Evolutionary conservation across 2,888 invertebrate genomes (phyloP).

Genomic region (Hydrotaea diabolus): DNA sequence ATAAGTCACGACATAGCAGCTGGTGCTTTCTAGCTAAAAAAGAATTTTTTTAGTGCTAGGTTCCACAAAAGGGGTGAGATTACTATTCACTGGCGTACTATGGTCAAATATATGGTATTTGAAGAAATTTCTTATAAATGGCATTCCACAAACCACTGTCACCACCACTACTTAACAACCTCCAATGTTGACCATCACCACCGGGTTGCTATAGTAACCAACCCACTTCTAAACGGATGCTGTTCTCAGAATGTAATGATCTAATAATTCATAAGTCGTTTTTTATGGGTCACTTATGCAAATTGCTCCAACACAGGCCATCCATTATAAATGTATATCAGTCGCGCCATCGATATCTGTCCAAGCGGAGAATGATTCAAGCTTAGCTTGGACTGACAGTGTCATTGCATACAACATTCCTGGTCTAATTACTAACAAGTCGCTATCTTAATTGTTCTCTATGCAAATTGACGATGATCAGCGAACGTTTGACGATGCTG

Average conservation of each 20-base stretch:
- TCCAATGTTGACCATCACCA: not conserved
- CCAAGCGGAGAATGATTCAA: not conserved
- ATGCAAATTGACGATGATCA: not conserved
- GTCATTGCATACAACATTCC: not conserved
- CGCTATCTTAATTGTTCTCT: not conserved
- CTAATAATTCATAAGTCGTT: not conserved
- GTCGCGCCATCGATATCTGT: not conserved
- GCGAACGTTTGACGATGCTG: not conserved
- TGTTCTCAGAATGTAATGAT: not conserved
- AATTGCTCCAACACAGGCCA: not conserved
- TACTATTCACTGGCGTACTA: no score
- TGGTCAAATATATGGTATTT: no score
- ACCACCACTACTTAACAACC: not conserved
- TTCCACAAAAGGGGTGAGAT: no score
- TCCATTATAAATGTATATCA: not conserved
- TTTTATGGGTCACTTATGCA: conserved; percentile 3
- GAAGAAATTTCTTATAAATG: no score
- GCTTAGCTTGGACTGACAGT: not conserved
- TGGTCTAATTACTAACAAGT: conserved; percentile 2
- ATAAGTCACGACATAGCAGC: no score
- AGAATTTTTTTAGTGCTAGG: no score
- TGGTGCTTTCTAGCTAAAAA: no score
- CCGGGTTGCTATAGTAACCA: not conserved
- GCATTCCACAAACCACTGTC: not conserved
- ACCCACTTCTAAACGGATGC: not conserved